A percentile compares a stretch with the other conserved stretches of the same genome.
Evolutionary conservation across 1,140 invertebrate species (phyloP).

Genomic region (Trialeurodes vaporariorum): DNA sequence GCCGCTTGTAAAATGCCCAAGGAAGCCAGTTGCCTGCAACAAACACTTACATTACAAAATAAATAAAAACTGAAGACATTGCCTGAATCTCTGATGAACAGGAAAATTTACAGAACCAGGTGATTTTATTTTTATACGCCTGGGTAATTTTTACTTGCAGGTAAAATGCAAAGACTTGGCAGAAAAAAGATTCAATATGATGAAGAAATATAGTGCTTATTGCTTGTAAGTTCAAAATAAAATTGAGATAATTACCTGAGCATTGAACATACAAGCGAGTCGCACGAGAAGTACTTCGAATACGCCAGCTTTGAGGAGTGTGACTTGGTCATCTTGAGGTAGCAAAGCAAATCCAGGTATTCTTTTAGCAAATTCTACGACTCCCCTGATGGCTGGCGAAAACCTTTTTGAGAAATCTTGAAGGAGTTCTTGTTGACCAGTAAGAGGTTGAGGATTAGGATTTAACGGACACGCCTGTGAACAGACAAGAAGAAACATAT

Average conservation of each 20-base stretch:
- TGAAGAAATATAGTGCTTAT: too few relatives aligned
- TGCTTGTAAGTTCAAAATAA: too few relatives aligned
- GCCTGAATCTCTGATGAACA: too few relatives aligned
- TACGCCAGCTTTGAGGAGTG: slow-evolving; percentile 87
- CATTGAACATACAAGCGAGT: slow-evolving; percentile 86
- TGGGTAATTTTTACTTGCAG: too few relatives aligned
- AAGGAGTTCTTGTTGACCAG: slow-evolving; percentile 60
- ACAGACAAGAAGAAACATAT: slow-evolving; percentile 43
- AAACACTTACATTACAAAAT: too few relatives aligned
- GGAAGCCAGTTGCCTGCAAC: too few relatives aligned
- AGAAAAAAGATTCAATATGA: too few relatives aligned
- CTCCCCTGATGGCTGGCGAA: slow-evolving; percentile 88
- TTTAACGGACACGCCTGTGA: slow-evolving; percentile 89
- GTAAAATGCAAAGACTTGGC: too few relatives aligned
- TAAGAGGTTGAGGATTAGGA: slow-evolving; percentile 73
- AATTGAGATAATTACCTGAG: slow-evolving; percentile 37
- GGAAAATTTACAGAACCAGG: too few relatives aligned
- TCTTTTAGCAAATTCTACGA: slow-evolving; percentile 94
- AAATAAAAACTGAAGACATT: too few relatives aligned
- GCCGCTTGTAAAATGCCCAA: not conserved
- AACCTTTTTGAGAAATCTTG: slow-evolving; percentile 89
- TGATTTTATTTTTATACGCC: too few relatives aligned
- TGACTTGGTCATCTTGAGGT: slow-evolving; percentile 93
- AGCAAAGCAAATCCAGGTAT: slow-evolving; percentile 92
- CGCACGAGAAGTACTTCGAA: slow-evolving; percentile 89